Percentiles rank a stretch among this genome's conserved stretches.
phyloP scores from a whole-genome alignment of 1,140 invertebrate species.

The Dendrolimus kikuchii region DNA sequence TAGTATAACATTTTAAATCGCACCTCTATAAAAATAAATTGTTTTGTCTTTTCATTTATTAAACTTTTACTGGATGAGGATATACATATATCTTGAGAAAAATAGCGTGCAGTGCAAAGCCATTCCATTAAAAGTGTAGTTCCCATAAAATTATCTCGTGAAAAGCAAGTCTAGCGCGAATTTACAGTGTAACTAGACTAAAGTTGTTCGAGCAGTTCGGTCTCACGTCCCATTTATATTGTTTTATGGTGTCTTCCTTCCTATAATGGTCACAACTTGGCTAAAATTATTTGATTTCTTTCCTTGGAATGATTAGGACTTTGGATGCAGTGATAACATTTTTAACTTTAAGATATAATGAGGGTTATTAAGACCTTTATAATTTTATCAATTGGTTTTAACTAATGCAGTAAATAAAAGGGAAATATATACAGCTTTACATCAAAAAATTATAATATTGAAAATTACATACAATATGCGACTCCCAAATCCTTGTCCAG shows the following conservation, averaged over 20 bases:
- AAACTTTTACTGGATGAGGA: too few species aligned
- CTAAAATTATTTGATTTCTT: conserved; percentile 38
- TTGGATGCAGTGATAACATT: conserved; percentile 17
- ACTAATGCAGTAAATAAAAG: too few species aligned
- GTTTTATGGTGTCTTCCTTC: conserved; percentile 56
- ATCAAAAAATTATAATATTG: too few species aligned
- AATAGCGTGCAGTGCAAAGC: too few species aligned
- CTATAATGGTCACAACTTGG: conserved; percentile 30
- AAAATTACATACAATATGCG: too few species aligned
- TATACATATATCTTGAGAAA: too few species aligned
- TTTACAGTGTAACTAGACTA: neutral
- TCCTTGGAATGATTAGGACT: conserved; percentile 26
- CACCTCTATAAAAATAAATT: conserved; percentile 4
- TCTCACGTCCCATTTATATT: conserved; percentile 55
- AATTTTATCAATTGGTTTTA: too few species aligned
- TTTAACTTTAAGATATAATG: conserved; percentile 3
- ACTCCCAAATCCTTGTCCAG: too few species aligned
- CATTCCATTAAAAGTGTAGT: neutral
- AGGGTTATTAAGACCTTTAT: neutral
- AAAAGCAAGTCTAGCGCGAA: neutral
- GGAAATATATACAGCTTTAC: too few species aligned
- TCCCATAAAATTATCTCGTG: neutral
- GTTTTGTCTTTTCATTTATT: too few species aligned
- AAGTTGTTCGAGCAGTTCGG: conserved; percentile 1
- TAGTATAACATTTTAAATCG: conserved; percentile 6